Base-by-base conservation (phyloP, 2,888 invertebrate genomes). In the Leptopilina drosophilae region DNA sequence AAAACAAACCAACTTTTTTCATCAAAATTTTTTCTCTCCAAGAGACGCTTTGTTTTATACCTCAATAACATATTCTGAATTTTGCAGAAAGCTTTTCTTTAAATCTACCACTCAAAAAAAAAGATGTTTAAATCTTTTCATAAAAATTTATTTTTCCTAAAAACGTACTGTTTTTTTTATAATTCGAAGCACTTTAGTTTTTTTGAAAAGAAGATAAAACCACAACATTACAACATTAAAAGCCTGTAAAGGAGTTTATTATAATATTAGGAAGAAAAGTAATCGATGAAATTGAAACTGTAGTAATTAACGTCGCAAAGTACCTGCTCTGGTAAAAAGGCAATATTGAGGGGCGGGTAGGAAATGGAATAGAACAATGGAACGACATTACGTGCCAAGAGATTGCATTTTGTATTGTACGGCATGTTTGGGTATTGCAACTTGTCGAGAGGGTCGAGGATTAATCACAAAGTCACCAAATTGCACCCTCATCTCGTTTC, bases 241-340 rank as follows among this genome's bases (percentile, higher is more conserved):
- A 20, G 20, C 20, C 20, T 20, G 20, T 20, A 20, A 20, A 20
- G 20, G 20, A 20, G 20, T 20, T 20, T 20, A 20, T 20, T 20
- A 20, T 20, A 20, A 20, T 20, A 20, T 20, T 20, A 20, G 20
- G 1, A 20, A 1, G 33, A 62, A 8, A 62, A 62, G 15, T 20
- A 9, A 20, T 62, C 7, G 69, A 64, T 77, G 76, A 56, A 53
- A 56, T 53, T 66, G 9, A 65, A 82, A 80, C 83, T 80, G 81
- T 80, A 85, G 83, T 87, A 86, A 86, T 87, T 85, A 82, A 82
- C 80, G 82, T 80, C 75, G 85, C 84, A 87, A 86, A 87, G 84
- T 81, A 82, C 81, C 86, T 87, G 86, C 33, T 5, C 4, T 33
- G 3, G 33, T 33, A 33, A 33, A 33, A 33, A 33, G 33, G 4